Evolutionary conservation across 2,797 vertebrate genomes (phyloP).

Genomic region (Mormyrus hasselquistii): DNA sequence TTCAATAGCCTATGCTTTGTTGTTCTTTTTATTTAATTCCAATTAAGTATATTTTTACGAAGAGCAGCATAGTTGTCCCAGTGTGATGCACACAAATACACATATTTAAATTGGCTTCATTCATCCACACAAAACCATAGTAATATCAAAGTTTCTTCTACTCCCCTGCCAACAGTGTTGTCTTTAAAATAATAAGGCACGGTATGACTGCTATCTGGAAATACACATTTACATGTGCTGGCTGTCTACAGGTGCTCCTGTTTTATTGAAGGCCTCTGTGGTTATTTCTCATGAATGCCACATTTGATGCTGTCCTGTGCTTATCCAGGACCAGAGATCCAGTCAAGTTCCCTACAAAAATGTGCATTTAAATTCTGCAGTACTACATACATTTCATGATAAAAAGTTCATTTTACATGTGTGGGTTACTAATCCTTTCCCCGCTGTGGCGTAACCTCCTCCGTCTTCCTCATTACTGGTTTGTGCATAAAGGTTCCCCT

Average conservation of each 20-base stretch:
- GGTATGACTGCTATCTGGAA: not conserved
- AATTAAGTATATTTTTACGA: not conserved
- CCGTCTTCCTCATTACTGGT: not conserved
- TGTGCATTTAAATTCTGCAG: not conserved
- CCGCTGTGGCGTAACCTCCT: not conserved
- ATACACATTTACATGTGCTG: not conserved
- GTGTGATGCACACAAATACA: not conserved
- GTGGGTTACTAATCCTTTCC: not conserved
- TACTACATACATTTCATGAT: not conserved
- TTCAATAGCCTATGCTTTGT: not conserved
- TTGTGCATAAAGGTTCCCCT: slow-evolving; percentile 4
- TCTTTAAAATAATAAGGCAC: not conserved
- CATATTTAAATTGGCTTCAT: not conserved
- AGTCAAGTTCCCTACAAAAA: not conserved
- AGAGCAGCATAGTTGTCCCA: not conserved
- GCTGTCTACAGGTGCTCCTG: not conserved
- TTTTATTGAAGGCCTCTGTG: not conserved
- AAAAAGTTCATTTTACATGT: not conserved
- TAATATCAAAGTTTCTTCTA: not conserved
- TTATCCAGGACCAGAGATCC: not conserved
- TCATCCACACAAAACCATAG: not conserved
- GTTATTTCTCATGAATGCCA: not conserved
- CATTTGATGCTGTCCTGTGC: not conserved
- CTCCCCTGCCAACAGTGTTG: not conserved
- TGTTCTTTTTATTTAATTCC: not conserved